Evolutionary conservation across 2,113 vertebrate species (phyloP).

Genomic region (Paratilapia polleni): DNA sequence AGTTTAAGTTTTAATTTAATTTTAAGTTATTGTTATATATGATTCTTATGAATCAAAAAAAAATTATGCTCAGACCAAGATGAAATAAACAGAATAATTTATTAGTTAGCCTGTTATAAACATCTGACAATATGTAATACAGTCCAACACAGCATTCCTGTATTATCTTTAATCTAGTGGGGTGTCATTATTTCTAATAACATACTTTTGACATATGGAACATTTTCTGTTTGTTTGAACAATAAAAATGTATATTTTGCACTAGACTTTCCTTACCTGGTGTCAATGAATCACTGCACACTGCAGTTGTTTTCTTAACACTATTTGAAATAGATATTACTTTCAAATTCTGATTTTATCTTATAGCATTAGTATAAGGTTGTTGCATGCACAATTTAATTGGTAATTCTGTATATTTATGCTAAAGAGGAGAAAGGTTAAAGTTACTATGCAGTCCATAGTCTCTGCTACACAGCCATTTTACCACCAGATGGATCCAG

Average conservation of each 20-base stretch:
- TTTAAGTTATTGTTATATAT: background rate
- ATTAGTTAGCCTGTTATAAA: background rate
- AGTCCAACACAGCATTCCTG: background rate
- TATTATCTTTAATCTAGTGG: rapidly evolving
- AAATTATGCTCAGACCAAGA: background rate
- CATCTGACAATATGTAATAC: background rate
- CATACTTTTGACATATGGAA: rapidly evolving
- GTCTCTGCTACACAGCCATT: background rate
- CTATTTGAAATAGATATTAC: background rate
- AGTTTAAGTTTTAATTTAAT: too few species aligned
- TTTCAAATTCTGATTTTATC: background rate
- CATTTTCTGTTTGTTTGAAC: background rate
- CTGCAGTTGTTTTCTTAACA: background rate
- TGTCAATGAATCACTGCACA: background rate
- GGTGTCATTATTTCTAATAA: background rate
- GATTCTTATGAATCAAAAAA: background rate
- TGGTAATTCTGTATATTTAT: rapidly evolving
- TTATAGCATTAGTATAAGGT: background rate
- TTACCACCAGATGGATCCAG: background rate
- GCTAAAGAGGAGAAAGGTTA: background rate
- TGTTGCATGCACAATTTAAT: rapidly evolving
- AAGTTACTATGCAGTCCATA: background rate
- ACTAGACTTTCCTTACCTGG: rapidly evolving
- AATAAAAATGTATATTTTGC: background rate
- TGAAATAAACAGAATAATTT: background rate